Base-by-base conservation (phyloP, 2,113 vertebrate species). In the Tetraodon nigroviridis region DNA sequence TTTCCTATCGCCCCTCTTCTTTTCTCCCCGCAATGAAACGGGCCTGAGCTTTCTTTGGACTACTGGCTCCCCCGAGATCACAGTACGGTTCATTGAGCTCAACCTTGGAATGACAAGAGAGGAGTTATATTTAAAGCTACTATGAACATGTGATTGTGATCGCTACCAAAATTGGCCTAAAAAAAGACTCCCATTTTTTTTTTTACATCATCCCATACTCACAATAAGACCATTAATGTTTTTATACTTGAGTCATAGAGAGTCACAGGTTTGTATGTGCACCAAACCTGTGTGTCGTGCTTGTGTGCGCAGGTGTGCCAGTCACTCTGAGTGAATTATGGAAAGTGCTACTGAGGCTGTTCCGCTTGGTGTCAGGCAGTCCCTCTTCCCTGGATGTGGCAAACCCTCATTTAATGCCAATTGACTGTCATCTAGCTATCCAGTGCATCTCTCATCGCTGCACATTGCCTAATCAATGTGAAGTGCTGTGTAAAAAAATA, bases 391-490 rank as follows among this genome's bases (percentile, higher is more conserved):
- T 70, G 85, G 92, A 92, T 90, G 75, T 69, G 37, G 87, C 90
- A 84, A 90, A 93, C 92, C 92, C 86, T 97, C 93, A 97, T 95
- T 98, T 95, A 92, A 99, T 99, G 96, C 94, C 98, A 98, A 99
- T 99, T 99, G 90, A 96, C 92, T 91, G 90, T 96, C 92, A 94
- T 95, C 93, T 94, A 92, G 92, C 95, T n/a, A 96, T 95, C 93
- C 85, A 92, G 90, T 88, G 88, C 88, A 92, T 93, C 91, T 91
- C 87, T 88, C 91, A 83, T 96, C 93, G 92, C 92, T 90, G 73
- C 93, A 96, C 96, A 92, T 97, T 96, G 93, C 92, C 93, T 98
- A 98, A 98, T 99, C 95, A 98, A 98, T 96, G 95, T 98, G 96
- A 99, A 98, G 94, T 95, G 94, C 93, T 90, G 92, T 97, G 95